phyloP scores from a whole-genome alignment of 2,797 vertebrate genomes.

The Loriculus beryllinus region DNA sequence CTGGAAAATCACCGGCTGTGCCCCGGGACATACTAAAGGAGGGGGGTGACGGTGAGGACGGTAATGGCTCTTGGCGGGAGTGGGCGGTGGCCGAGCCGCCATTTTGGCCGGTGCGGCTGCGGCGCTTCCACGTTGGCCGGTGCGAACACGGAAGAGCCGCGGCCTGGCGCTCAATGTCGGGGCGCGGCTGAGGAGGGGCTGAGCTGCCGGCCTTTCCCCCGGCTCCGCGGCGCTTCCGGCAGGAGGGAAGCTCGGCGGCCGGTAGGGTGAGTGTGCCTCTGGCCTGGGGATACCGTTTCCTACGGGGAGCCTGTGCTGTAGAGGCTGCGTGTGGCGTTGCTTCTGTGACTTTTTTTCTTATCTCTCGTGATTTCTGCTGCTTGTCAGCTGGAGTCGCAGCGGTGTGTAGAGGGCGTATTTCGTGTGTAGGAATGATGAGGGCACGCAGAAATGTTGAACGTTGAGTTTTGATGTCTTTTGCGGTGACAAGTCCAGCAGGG shows the following conservation, averaged over 20 bases:
- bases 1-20: background rate
- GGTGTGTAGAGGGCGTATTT: background rate
- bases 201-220: background rate
- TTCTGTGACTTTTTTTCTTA: background rate
- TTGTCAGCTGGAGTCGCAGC: background rate
- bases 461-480: background rate
- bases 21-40: background rate
- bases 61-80: fast-evolving
- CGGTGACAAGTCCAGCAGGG: background rate
- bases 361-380: background rate
- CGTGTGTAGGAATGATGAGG: background rate
- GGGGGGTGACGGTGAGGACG: too few relatives aligned
- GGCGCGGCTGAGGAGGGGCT: background rate
- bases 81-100: background rate
- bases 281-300: background rate
- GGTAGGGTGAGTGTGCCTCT: background rate
- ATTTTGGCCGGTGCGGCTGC: background rate
- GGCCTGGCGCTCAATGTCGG: background rate
- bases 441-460: background rate
- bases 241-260: background rate
- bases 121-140: too few relatives aligned
- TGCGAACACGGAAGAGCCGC: background rate
- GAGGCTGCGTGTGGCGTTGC: background rate
- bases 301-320: background rate
- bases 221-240: background rate